phyloP scores from a whole-genome alignment of 2,888 invertebrate species.

The Ceramica pisi region DNA sequence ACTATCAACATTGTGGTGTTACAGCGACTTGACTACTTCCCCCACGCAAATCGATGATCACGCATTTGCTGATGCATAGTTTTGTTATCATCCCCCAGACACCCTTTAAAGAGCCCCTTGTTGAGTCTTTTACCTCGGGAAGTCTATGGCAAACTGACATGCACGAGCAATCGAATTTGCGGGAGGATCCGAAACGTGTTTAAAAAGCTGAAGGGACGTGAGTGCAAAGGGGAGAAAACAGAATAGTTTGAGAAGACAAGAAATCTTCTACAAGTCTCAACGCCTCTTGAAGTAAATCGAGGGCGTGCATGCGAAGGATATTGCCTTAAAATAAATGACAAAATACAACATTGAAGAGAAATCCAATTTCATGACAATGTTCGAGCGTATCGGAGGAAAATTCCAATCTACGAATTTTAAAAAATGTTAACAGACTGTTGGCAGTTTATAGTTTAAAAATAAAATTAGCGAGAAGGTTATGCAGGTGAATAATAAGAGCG shows the following conservation, averaged over 20 bases:
- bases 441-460: constrained; percentile 3
- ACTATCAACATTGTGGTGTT: neutral
- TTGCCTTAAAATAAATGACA: constrained; percentile 29
- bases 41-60: neutral
- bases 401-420: constrained; percentile 9
- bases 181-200: constrained; percentile 41
- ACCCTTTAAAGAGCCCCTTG: neutral
- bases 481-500: neutral
- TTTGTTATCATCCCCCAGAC: neutral
- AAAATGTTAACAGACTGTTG: constrained; percentile 4
- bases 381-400: constrained; percentile 17
- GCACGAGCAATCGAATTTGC: constrained; percentile 6
- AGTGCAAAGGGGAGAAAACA: constrained; percentile 16
- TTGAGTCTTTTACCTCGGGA: neutral
- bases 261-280: constrained; percentile 26
- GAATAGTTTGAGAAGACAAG: constrained; percentile 26
- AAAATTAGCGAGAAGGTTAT: neutral
- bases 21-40: neutral
- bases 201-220: constrained; percentile 35
- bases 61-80: neutral
- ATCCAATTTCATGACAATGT: constrained; percentile 32
- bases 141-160: neutral
- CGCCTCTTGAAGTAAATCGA: constrained; percentile 15
- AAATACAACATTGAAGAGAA: constrained; percentile 31
- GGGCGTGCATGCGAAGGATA: constrained; percentile 16